A percentile compares a stretch with the other conserved stretches of the same genome.
phyloP scores from a whole-genome alignment of 2,113 vertebrate genomes.

The Daphoenositta chrysoptera region DNA sequence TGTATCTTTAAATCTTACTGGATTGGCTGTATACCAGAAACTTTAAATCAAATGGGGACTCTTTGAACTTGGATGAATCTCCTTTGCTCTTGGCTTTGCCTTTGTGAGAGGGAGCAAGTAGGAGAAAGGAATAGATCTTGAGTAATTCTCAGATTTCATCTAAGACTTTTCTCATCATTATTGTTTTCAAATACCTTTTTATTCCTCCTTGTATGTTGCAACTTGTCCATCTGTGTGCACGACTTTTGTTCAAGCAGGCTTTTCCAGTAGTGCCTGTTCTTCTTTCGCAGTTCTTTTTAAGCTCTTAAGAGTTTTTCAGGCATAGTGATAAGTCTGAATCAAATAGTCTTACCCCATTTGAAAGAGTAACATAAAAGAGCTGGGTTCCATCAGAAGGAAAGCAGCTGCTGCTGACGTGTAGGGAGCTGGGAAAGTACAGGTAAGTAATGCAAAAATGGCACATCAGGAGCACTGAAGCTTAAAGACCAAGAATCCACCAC shows the following conservation, averaged over 20 bases:
- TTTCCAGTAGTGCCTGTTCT: not conserved
- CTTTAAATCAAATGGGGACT: not conserved
- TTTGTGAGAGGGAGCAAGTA: not conserved
- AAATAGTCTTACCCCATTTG: not conserved
- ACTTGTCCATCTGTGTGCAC: not conserved
- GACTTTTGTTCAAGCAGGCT: not conserved
- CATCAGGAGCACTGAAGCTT: not conserved
- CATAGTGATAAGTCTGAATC: not conserved
- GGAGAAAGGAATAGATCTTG: not conserved
- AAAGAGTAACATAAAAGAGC: not conserved
- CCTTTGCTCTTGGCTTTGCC: not conserved
- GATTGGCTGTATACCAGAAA: not conserved
- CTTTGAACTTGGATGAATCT: not conserved
- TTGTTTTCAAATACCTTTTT: not conserved
- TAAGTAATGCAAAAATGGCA: not conserved
- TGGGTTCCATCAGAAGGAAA: not conserved
- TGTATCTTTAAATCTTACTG: not conserved
- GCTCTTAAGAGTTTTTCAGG: not conserved
- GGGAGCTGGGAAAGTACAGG: not conserved
- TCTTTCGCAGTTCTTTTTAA: not conserved
- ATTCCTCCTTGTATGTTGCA: not conserved
- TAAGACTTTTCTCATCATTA: not conserved
- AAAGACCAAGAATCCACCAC: not conserved
- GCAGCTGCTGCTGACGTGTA: not conserved
- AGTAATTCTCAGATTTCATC: not conserved